Base-by-base conservation (phyloP, 2,797 vertebrate genomes). In the Scolopax rusticola region DNA sequence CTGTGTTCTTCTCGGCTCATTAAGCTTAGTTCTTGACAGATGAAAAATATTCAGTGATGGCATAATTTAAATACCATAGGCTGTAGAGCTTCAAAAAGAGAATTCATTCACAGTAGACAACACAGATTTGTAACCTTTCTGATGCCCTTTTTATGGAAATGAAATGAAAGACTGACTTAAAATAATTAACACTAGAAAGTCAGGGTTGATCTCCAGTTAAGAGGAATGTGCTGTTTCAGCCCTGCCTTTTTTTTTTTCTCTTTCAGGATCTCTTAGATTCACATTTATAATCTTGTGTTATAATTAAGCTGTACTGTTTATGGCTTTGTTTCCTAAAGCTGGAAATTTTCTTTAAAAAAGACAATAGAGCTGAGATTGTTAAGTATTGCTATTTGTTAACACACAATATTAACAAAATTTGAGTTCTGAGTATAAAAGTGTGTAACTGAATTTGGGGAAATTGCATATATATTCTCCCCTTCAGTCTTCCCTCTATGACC, bases 1-100 rank as follows among this genome's bases (percentile, higher is more conserved):
- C 36, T 81, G 12, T 74, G 21, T 21, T 88, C 84, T 89, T 65
- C 68, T 89, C 75, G 57, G 47, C n/a, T 95, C 41, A 14, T 89
- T 90, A 85, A 50, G 33, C 24, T 69, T 59, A 73, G 65, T 13
- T 91, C 40, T 82, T 88, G 54, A 84, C 59, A 67, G 54, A 47
- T 17, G 30, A 81, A 96, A 94, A 96, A 87, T 90, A 88, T 76
- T 92, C 89, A 93, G 50, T 61, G 85, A 82, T 67, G 65, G 59
- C 50, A 84, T 73, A 56, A 90, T 91, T 95, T 87, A 91, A 93
- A 96, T 84, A 85, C 54, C 1, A 5, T 78, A 77, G 53, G 73
- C 57, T 94, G 53, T 21, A 92, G 45, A 80, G 41, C 21, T 90
- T 75, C 20, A 78, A 53, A 86, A 87, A 64, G 41, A 64, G 4